These are phyloP conservation scores for Acridotheres tristis DNA, from an alignment of 2,797 vertebrate species.

Conservation along the genomic window DNA sequence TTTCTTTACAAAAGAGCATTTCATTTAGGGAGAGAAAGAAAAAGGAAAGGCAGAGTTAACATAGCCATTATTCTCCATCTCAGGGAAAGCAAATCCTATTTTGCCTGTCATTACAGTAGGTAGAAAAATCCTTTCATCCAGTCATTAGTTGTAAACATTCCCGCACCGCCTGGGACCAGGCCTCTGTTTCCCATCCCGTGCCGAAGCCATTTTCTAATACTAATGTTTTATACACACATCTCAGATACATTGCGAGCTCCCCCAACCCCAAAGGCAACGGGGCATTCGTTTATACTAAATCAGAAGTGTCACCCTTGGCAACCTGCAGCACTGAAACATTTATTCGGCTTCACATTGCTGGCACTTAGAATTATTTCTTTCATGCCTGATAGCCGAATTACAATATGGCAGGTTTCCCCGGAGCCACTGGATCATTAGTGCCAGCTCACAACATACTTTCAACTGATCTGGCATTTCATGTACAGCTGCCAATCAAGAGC, in stretches of 20 bases:
- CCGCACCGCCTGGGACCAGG: slow-evolving; percentile 78
- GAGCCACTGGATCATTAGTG: slow-evolving; percentile 98
- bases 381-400: slow-evolving; percentile 99
- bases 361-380: slow-evolving; percentile 99
- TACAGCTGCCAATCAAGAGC: slow-evolving; percentile 99
- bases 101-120: slow-evolving; percentile 82
- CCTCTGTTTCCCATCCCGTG: slow-evolving; percentile 77
- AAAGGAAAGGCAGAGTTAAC: slow-evolving; percentile 76
- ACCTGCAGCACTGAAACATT: slow-evolving; percentile 96
- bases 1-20: slow-evolving; percentile 82
- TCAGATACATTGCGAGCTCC: slow-evolving; percentile 80
- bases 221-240: slow-evolving; percentile 86
- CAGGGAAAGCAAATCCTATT: slow-evolving; percentile 80
- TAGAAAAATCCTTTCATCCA: slow-evolving; percentile 83
- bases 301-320: slow-evolving; percentile 99
- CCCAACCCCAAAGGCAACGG: slow-evolving; percentile 92
- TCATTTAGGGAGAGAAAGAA: slow-evolving; percentile 73
- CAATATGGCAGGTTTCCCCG: slow-evolving; percentile 99
- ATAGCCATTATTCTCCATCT: slow-evolving; percentile 82
- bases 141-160: slow-evolving; percentile 84
- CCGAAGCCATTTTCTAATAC: slow-evolving; percentile 84
- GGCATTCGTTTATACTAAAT: slow-evolving; percentile 99
- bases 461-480: slow-evolving; percentile 99
- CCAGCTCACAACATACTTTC: slow-evolving; percentile 99
- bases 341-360: slow-evolving; percentile 99